Conservation (phyloP, 2,113 vertebrate species). For the Orthonyx spaldingii region DNA sequence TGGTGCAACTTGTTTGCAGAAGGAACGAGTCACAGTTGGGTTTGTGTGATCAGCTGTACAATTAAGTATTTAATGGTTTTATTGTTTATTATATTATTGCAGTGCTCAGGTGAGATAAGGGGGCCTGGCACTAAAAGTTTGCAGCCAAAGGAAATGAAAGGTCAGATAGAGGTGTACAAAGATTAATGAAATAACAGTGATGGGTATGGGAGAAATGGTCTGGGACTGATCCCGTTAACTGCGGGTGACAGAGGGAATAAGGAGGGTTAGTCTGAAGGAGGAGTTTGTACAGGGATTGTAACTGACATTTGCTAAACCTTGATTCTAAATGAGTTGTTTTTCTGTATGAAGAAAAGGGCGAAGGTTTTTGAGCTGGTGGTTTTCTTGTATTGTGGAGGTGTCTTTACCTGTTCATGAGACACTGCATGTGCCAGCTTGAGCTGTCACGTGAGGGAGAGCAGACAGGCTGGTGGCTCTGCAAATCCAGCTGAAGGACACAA, state of each 20-base stretch:
- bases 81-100: background rate
- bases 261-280: background rate
- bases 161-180: background rate
- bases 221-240: background rate
- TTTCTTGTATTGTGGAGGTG: background rate
- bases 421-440: rapidly evolving
- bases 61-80: background rate
- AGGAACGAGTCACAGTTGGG: background rate
- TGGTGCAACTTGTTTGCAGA: background rate
- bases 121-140: background rate
- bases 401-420: background rate
- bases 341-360: background rate
- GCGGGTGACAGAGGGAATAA: background rate
- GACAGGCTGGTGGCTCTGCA: background rate
- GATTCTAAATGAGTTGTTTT: background rate
- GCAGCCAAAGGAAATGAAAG: background rate
- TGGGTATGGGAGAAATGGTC: background rate
- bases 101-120: background rate
- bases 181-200: background rate
- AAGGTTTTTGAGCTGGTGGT: background rate
- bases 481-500: background rate
- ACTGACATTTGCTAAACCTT: background rate
- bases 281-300: background rate
- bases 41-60: background rate
- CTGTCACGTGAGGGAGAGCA: background rate